Conservation (phyloP, 2,797 vertebrate genomes). For the Pyrocephalus nanus region DNA sequence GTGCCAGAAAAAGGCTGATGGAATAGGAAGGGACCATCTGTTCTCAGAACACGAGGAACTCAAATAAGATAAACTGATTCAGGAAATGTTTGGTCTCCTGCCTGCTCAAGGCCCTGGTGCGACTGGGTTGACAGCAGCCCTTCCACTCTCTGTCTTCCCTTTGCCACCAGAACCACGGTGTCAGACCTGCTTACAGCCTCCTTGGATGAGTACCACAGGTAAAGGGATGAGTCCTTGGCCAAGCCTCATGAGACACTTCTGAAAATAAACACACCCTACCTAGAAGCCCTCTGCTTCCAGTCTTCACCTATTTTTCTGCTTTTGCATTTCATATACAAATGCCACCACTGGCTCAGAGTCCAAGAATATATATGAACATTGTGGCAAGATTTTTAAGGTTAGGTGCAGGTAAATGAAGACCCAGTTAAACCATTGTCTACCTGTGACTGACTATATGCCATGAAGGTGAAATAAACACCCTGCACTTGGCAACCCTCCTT, state of each 20-base stretch:
- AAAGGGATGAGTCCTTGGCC: background rate
- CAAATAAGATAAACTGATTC: background rate
- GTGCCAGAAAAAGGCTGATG: background rate
- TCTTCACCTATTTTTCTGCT: background rate
- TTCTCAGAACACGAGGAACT: background rate
- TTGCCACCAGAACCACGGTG: background rate
- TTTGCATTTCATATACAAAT: background rate
- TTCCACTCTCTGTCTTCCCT: background rate
- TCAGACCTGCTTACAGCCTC: background rate
- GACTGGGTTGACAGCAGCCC: background rate
- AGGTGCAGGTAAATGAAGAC: background rate
- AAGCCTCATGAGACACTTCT: background rate
- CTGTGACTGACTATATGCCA: background rate
- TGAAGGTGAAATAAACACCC: background rate
- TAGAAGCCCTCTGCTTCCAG: background rate
- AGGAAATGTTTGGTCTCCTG: background rate
- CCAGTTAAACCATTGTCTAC: background rate
- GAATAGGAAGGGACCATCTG: background rate
- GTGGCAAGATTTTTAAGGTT: background rate
- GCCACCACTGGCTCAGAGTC: background rate
- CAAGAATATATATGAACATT: background rate
- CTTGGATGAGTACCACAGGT: background rate
- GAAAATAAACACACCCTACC: background rate
- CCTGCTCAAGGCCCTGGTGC: background rate
- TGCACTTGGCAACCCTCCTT: background rate